Evolutionary conservation across 2,113 vertebrate species (phyloP), one percentile per base, ranked within the genome.

Genomic region (Cynoglossus semilaevis): DNA sequence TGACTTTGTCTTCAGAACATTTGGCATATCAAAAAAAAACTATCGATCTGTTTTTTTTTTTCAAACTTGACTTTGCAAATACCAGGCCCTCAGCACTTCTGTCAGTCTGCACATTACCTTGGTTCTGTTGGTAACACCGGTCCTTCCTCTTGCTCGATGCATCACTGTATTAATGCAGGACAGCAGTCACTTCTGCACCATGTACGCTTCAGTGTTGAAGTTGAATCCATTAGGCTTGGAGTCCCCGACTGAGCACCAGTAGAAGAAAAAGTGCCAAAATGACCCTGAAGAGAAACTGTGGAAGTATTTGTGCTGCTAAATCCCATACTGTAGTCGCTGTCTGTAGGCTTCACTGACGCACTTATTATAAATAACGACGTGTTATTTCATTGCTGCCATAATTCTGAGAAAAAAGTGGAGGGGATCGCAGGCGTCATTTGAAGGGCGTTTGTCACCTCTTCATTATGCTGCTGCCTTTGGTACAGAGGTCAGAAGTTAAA

Each of bases 231-330:
- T 29, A 2, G 22, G 22, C 22, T 29, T 29, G 22, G 22, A 29
- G 22, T 29, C 22, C 22, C 22, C 6, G 22, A 29, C 22, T 29
- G 3, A 29, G 22, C 22, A 29, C 22, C 22, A 29, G 22, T 29
- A 29, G 29, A 66, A 81, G 29, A 67, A 81, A 77, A 87, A 72
- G 88, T 88, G 86, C 88, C 88, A 88, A 89, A 85, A 75, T 58
- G n/a, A 51, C 44, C 22, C 29, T 29, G 5, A 63, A 67, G 76
- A 74, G 71, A 76, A 79, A 81, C 77, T 84, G 82, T 86, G 81
- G 77, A 74, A 48, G 77, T 81, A 58, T 57, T 1, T 18, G 9
- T 5, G 38, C n/a, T 8, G 18, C 15, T 18, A 19, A 38, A 29
- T 34, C 16, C n/a, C 22, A 29, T 29, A 29, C 22, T 29, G 22